These are phyloP conservation scores for Drosophila mauritiana DNA, from an alignment of 1,140 invertebrate genomes.

Conservation along the genomic window DNA sequence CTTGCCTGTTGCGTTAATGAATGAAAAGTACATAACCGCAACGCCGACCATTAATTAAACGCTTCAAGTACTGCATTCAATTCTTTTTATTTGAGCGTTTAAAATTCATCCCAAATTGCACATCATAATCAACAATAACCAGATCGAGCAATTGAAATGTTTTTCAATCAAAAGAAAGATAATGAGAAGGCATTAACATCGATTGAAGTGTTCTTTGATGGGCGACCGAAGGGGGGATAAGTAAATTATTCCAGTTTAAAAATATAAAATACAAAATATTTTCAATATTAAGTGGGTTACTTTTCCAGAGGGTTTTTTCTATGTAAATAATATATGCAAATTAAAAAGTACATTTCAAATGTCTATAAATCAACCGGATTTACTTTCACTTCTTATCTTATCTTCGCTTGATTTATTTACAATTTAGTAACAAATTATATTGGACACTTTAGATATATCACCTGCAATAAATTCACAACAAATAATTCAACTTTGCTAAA, in stretches of 20 bases:
- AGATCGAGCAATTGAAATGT: slow-evolving; percentile 57
- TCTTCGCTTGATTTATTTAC: slow-evolving; percentile 1
- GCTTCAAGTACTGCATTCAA: slow-evolving; percentile 36
- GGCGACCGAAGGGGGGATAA: background rate
- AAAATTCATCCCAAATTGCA: slow-evolving; percentile 21
- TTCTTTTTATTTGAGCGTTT: slow-evolving; percentile 1
- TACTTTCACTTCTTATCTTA: background rate
- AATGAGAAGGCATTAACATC: slow-evolving; percentile 35
- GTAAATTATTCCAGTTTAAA: slow-evolving; percentile 9
- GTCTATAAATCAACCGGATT: background rate
- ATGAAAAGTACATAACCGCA: slow-evolving; percentile 61
- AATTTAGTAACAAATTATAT: background rate
- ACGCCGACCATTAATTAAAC: slow-evolving; percentile 73
- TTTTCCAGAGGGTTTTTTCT: no score
- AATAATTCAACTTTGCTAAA: slow-evolving; percentile 1
- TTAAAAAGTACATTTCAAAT: background rate
- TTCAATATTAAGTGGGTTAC: no score
- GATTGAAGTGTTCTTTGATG: slow-evolving; percentile 25
- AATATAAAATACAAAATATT: background rate
- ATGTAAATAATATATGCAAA: no score
- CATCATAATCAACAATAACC: slow-evolving; percentile 51
- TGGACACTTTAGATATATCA: background rate
- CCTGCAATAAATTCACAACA: slow-evolving; percentile 4
- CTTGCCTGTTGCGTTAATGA: slow-evolving; percentile 51
- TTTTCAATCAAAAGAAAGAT: slow-evolving; percentile 37